Evolutionary conservation across 64 coral and sea anemone species (phyloP).

Genomic region (Catalaphyllia jardinei): DNA sequence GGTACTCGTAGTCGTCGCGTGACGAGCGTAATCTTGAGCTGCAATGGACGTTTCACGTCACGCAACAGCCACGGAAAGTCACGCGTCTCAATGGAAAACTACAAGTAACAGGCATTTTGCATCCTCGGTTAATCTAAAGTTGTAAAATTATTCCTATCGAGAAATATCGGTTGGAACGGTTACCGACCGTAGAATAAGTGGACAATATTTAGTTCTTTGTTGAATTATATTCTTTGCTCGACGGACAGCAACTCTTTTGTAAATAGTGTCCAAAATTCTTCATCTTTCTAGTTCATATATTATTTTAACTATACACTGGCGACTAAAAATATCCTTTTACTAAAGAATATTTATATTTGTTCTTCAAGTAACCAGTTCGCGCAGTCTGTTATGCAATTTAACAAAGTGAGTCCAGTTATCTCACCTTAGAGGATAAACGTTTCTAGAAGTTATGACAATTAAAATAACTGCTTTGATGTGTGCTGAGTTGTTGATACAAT

Average conservation of each 20-base stretch:
- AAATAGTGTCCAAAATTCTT: constrained; percentile 21
- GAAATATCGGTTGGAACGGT: not conserved
- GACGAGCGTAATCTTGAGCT: not conserved
- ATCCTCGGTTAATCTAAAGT: not conserved
- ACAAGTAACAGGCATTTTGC: not conserved
- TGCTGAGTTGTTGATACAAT: not conserved
- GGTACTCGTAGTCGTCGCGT: not conserved
- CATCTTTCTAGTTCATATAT: constrained; percentile 1
- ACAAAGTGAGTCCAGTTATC: not conserved
- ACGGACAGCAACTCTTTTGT: not conserved
- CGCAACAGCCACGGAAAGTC: not conserved
- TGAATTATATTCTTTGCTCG: not conserved
- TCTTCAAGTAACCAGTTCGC: not conserved
- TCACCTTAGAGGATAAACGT: constrained; percentile 11
- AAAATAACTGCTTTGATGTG: not conserved
- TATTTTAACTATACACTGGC: constrained; percentile 22
- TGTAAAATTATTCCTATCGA: not conserved
- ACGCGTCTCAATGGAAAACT: not conserved
- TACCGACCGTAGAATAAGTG: not conserved
- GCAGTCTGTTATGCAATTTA: not conserved
- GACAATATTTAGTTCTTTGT: constrained; percentile 5
- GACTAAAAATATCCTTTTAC: constrained; percentile 15
- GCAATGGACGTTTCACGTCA: not conserved
- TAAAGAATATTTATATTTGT: constrained; percentile 36
- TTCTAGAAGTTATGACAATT: constrained; percentile 5